Evolutionary conservation across 1,140 invertebrate species (phyloP).

Genomic region (Zaprionus vittiger): DNA sequence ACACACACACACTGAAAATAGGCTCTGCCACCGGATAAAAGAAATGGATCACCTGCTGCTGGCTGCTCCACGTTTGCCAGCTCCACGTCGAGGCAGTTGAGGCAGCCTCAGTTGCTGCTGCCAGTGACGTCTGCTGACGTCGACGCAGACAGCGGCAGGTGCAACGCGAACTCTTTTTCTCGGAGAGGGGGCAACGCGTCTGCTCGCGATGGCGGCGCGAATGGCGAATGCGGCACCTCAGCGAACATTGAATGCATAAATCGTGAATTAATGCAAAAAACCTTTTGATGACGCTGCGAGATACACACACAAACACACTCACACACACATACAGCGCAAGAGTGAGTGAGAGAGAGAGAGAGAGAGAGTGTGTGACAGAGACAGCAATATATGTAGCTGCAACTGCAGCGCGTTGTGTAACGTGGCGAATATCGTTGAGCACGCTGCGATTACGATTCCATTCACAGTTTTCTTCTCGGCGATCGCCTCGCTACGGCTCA

Average conservation of each 20-base stretch:
- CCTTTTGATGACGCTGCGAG: conserved; percentile 79
- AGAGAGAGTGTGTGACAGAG: conserved; percentile 7
- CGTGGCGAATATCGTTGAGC: conserved; percentile 59
- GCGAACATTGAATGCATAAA: conserved; percentile 81
- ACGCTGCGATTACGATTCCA: conserved; percentile 75
- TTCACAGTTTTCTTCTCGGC: conserved; percentile 74
- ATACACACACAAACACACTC: conserved; percentile 39
- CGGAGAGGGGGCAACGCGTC: conserved; percentile 43
- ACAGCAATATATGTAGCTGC: conserved; percentile 43
- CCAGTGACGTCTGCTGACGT: conserved; percentile 32
- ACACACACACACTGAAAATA: conserved; percentile 57
- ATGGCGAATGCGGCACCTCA: conserved; percentile 76
- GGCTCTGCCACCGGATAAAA: conserved; percentile 76
- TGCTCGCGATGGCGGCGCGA: conserved; percentile 61
- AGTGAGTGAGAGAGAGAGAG: background rate
- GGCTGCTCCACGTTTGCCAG: conserved; percentile 42
- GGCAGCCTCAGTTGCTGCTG: conserved; percentile 1
- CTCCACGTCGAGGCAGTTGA: conserved; percentile 13
- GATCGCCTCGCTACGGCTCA: conserved; percentile 73
- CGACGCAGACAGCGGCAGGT: conserved; percentile 64
- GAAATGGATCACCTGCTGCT: conserved; percentile 82
- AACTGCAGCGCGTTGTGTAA: conserved; percentile 67
- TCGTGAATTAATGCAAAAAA: conserved; percentile 84
- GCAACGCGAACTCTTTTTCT: conserved; percentile 57
- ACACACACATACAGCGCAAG: conserved; percentile 12